Evolutionary conservation across 2,888 invertebrate species (phyloP).

Genomic region (Meghimatium bilineatum): DNA sequence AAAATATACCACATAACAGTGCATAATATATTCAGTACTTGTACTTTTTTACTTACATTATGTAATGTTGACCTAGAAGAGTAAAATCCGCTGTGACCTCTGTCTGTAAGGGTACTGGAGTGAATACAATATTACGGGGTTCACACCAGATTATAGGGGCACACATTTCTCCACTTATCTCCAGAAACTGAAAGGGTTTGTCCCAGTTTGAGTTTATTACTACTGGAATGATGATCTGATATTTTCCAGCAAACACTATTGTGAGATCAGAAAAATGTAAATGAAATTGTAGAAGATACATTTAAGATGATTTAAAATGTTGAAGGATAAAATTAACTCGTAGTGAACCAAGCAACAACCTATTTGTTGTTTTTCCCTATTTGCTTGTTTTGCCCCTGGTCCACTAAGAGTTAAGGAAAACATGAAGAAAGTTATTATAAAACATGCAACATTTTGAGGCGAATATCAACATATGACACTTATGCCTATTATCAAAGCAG

Average conservation of each 20-base stretch:
- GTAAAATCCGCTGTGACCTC: slow-evolving; percentile 71
- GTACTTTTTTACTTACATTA: slow-evolving; percentile 57
- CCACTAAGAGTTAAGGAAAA: too few relatives aligned
- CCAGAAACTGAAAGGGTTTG: slow-evolving; percentile 74
- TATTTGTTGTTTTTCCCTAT: too few relatives aligned
- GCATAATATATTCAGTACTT: too few relatives aligned
- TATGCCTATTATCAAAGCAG: too few relatives aligned
- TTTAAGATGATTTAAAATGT: too few relatives aligned
- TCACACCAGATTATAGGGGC: slow-evolving; percentile 74
- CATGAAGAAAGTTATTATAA: too few relatives aligned
- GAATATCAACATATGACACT: too few relatives aligned
- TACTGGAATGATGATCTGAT: slow-evolving; percentile 71
- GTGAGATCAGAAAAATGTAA: neutral
- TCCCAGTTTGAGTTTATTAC: slow-evolving; percentile 71
- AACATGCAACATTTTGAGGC: too few relatives aligned
- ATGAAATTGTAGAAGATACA: neutral
- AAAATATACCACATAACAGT: too few relatives aligned
- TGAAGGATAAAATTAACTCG: too few relatives aligned
- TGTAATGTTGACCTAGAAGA: slow-evolving; percentile 70
- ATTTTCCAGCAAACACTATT: slow-evolving; percentile 68
- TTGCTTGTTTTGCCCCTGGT: too few relatives aligned
- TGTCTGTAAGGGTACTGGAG: slow-evolving; percentile 74
- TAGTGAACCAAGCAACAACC: too few relatives aligned
- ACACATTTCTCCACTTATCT: slow-evolving; percentile 71
- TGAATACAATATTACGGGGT: slow-evolving; percentile 74